These are phyloP conservation scores for Eolophus roseicapilla DNA, from an alignment of 2,113 vertebrate species.

Conservation along the genomic window DNA sequence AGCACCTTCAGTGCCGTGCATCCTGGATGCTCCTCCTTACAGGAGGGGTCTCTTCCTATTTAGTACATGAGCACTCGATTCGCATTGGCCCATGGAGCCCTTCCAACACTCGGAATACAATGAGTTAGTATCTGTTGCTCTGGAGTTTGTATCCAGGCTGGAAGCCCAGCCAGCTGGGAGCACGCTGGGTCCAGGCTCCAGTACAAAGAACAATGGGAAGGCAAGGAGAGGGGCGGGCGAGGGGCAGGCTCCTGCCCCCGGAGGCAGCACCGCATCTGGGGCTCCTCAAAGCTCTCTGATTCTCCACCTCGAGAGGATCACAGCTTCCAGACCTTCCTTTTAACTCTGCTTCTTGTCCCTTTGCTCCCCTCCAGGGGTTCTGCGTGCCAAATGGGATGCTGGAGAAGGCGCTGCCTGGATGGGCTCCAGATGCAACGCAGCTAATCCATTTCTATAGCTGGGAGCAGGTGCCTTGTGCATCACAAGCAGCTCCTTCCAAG, in stretches of 20 bases:
- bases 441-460: background rate
- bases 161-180: slow-evolving; percentile 36
- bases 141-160: background rate
- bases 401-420: slow-evolving; percentile 26
- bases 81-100: background rate
- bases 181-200: background rate
- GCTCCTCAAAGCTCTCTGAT: background rate
- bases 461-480: slow-evolving; percentile 40
- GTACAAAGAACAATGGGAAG: slow-evolving; percentile 20
- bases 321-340: slow-evolving; percentile 42
- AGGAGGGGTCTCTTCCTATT: background rate
- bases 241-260: background rate
- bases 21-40: fast-evolving
- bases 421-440: slow-evolving; percentile 46
- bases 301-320: slow-evolving; percentile 6
- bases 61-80: background rate
- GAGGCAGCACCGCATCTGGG: background rate
- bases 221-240: background rate
- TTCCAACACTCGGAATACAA: background rate
- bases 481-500: background rate
- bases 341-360: slow-evolving; percentile 16
- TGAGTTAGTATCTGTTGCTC: slow-evolving; percentile 33
- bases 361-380: background rate
- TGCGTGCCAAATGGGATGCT: slow-evolving; percentile 39
- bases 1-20: fast-evolving